Evolutionary conservation across 2,113 vertebrate species (phyloP).

Genomic region (Tonatia bakeri): DNA sequence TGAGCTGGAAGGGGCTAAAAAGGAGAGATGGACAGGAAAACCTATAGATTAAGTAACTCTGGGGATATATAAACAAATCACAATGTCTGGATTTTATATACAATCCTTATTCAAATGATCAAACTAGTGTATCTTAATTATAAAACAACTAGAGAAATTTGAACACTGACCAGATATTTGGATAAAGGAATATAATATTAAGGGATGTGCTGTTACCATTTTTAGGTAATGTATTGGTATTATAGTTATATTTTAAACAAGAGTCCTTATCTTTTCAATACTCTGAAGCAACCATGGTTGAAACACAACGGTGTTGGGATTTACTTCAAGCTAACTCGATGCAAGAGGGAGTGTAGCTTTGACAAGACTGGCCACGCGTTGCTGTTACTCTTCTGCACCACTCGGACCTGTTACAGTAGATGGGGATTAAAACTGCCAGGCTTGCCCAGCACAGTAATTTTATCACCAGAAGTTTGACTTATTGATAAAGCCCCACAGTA

Average conservation of each 20-base stretch:
- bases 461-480: slow-evolving; percentile 85
- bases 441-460: slow-evolving; percentile 89
- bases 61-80: background rate
- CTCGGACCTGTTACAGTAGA: slow-evolving; percentile 83
- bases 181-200: background rate
- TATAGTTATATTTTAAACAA: background rate
- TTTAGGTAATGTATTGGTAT: background rate
- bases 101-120: background rate
- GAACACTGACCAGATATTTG: background rate
- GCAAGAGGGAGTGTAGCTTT: background rate
- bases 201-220: background rate
- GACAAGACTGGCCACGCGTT: background rate
- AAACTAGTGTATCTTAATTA: background rate
- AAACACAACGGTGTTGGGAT: background rate
- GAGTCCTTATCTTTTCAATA: background rate
- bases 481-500: slow-evolving; percentile 89
- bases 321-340: background rate
- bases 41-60: background rate
- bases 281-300: background rate
- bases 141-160: background rate
- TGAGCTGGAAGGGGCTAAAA: background rate
- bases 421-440: slow-evolving; percentile 89
- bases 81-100: background rate
- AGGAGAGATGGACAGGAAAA: background rate
- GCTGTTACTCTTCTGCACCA: slow-evolving; percentile 81